phyloP scores from a whole-genome alignment of 30 jellyfish, hydroid and myxozoan genomes.

The Hydractinia symbiolongicarpus region DNA sequence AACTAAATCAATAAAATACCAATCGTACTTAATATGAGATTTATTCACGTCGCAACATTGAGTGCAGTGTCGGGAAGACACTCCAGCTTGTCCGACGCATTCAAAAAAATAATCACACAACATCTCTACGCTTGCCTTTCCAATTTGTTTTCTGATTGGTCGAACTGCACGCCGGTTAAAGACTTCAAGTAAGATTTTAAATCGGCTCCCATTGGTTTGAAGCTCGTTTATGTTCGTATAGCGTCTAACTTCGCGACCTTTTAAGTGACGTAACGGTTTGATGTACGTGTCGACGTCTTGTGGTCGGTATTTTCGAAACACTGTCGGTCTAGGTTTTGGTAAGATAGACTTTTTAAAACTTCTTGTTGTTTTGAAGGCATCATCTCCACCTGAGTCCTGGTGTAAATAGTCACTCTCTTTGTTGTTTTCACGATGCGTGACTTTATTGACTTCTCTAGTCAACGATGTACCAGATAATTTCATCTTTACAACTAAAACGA shows the following conservation, averaged over 20 bases:
- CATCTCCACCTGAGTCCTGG: not conserved
- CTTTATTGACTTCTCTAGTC: not conserved
- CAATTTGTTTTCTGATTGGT: not conserved
- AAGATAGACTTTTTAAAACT: not conserved
- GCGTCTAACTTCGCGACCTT: not conserved
- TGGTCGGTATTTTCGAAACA: not conserved
- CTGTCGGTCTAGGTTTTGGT: not conserved
- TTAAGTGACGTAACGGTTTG: conserved; percentile 11
- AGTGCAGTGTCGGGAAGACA: not conserved
- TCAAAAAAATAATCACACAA: conserved; percentile 18
- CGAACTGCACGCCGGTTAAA: conserved; percentile 25
- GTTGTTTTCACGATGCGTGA: not conserved
- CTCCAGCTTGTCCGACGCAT: not conserved
- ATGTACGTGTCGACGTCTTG: not conserved
- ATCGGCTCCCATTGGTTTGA: not conserved
- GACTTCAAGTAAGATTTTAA: not conserved
- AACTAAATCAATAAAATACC: conserved; percentile 1
- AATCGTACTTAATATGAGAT: not conserved
- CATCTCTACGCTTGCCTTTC: not conserved
- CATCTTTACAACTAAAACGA: not conserved
- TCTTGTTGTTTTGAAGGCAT: not conserved
- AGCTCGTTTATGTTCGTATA: not conserved
- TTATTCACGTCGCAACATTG: conserved; percentile 13
- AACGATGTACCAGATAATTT: conserved; percentile 5
- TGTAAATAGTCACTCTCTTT: conserved; percentile 1